Evolutionary conservation across 2,888 invertebrate species (phyloP), one percentile per base, ranked within the genome.

Genomic region (Trisateles emortualis): DNA sequence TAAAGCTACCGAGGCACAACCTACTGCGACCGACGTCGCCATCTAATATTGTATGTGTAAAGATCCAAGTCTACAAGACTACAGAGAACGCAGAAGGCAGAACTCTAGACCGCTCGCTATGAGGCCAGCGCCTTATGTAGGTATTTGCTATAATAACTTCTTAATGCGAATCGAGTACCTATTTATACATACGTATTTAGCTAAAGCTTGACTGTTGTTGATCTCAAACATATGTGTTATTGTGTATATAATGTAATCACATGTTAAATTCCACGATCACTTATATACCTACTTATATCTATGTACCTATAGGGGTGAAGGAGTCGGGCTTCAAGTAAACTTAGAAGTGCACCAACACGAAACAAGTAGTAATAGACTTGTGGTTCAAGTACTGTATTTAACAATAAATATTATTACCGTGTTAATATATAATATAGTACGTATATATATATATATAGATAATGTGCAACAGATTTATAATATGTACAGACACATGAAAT

Each of bases 161-260:
- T 66, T 71, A 67, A 72, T 64, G 72, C 75, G 71, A 76, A 74
- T 70, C 62, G 64, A 72, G 69, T 75, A 77, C 68, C 55, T 69
- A 66, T 66, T 71, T 76, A 75, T 65, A 68, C 59, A 60, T 76
- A 78, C 72, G 66, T 84, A 81, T 72, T 80, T 87, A 90, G 85
- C 82, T 87, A 85, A 86, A 76, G 90, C 91, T 92, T 92, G 80
- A 88, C 87, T 90, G 90, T 91, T 90, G 88, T 89, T 92, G 89
- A 90, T 91, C 92, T 90, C 90, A 88, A 85, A 81, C 74, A 64
- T 88, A 85, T 85, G 81, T 89, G 86, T 88, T 88, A 88, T 78
- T 84, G 83, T 92, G 90, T 92, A 92, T 87, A 90, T 90, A 90
- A 87, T 90, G 81, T 91, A 89, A 90, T 87, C 91, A 91, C 89